A percentile compares a stretch with the other conserved stretches of the same genome.
phyloP scores from a whole-genome alignment of 2,797 vertebrate species.

The Enteromius argenteus region DNA sequence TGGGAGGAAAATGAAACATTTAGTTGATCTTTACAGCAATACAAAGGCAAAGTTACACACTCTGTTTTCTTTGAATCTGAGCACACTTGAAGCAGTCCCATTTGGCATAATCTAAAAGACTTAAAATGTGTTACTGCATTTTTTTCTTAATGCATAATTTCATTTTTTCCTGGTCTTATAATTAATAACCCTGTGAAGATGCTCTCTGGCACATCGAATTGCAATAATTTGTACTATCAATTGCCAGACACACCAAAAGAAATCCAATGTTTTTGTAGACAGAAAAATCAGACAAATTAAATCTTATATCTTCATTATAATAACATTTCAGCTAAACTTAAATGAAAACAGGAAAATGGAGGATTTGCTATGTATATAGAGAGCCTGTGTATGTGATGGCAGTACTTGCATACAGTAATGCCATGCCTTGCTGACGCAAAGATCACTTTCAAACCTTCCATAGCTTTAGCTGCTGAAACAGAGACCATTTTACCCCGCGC shows the following conservation, averaged over 20 bases:
- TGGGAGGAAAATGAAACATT: not conserved
- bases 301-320: not conserved
- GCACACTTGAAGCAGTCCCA: not conserved
- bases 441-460: not conserved
- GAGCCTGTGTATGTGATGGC: not conserved
- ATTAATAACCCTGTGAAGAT: slow-evolving; percentile 16
- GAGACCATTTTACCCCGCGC: slow-evolving; percentile 17
- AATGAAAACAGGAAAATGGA: not conserved
- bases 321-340: not conserved
- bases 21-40: not conserved
- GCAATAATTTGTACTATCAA: not conserved
- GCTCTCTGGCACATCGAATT: slow-evolving; percentile 17
- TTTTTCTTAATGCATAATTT: not conserved
- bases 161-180: not conserved
- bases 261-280: not conserved
- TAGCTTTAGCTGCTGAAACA: slow-evolving; percentile 16
- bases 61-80: slow-evolving; percentile 5
- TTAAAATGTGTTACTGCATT: not conserved
- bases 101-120: not conserved
- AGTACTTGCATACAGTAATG: not conserved
- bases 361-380: not conserved
- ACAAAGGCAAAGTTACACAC: not conserved
- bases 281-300: not conserved
- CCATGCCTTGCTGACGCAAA: not conserved
- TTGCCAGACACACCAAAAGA: not conserved